Evolutionary conservation across 1,140 invertebrate species (phyloP).

Genomic region (Nautilus pompilius): DNA sequence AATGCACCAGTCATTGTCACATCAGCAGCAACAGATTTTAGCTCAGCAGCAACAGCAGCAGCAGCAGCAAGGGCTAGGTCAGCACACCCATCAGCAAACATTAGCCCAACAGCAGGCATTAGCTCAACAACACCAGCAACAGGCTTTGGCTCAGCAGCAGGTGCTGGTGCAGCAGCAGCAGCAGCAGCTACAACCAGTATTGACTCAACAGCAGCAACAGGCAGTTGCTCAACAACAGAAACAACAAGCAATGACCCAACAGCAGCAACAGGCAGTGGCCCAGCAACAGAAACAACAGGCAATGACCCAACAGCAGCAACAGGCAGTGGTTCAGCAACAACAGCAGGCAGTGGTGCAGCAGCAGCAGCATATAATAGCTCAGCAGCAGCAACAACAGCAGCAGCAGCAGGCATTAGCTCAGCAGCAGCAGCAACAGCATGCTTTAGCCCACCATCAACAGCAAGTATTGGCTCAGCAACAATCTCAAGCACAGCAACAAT

Average conservation of each 20-base stretch:
- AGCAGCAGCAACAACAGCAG: slow-evolving; percentile 1
- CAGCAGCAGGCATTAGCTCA: background rate
- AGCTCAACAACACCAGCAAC: background rate
- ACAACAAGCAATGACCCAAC: background rate
- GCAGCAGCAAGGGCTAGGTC: too few species aligned
- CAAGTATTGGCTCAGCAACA: background rate
- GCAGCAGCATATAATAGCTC: background rate
- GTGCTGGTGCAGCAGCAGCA: background rate
- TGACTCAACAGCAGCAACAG: background rate
- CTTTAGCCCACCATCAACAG: background rate
- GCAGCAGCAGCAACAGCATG: background rate
- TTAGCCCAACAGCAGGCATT: background rate
- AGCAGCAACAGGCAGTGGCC: background rate
- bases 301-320: background rate
- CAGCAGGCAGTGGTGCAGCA: slow-evolving; percentile 1
- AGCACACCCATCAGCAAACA: too few species aligned
- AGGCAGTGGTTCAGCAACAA: background rate
- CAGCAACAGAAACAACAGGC: background rate
- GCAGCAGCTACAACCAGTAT: background rate
- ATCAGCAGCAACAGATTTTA: background rate
- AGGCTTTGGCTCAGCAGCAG: background rate
- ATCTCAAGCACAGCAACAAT: background rate
- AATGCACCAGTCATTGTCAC: background rate
- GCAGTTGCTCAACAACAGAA: background rate
- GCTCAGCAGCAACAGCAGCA: background rate